A percentile compares a stretch with the other conserved stretches of the same genome.
These are phyloP conservation scores for Neotoxoptera formosana DNA, from an alignment of 1,140 invertebrate genomes.

Conservation along the genomic window DNA sequence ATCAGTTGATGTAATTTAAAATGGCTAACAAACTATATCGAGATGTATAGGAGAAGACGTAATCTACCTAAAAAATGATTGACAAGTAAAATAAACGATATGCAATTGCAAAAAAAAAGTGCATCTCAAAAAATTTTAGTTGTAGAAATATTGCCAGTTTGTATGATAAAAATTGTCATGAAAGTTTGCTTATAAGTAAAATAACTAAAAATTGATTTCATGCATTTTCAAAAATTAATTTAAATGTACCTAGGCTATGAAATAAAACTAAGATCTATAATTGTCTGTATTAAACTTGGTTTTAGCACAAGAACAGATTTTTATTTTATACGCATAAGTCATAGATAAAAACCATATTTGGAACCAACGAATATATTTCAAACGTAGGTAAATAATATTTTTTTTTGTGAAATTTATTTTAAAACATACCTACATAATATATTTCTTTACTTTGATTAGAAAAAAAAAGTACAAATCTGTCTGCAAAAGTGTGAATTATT, in stretches of 20 bases:
- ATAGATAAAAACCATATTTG: background rate
- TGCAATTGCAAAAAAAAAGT: background rate
- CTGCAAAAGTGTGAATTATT: background rate
- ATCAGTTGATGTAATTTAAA: background rate
- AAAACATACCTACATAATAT: background rate
- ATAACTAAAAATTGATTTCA: background rate
- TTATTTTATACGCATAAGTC: background rate
- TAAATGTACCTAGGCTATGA: too few species aligned
- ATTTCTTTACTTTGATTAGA: background rate
- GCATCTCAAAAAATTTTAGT: background rate
- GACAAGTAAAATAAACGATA: background rate
- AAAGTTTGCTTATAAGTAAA: background rate
- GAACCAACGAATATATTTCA: background rate
- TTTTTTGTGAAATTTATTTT: background rate
- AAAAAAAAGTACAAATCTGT: background rate
- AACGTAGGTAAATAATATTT: background rate
- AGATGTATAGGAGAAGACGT: background rate
- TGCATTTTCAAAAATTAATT: too few species aligned
- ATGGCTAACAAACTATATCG: too few species aligned
- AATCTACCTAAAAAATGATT: background rate
- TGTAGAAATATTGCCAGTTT: background rate
- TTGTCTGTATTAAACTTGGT: background rate
- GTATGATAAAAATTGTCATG: background rate
- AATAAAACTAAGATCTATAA: background rate
- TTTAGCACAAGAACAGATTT: background rate